phyloP scores from a whole-genome alignment of 2,113 vertebrate genomes.

The Alces alces region DNA sequence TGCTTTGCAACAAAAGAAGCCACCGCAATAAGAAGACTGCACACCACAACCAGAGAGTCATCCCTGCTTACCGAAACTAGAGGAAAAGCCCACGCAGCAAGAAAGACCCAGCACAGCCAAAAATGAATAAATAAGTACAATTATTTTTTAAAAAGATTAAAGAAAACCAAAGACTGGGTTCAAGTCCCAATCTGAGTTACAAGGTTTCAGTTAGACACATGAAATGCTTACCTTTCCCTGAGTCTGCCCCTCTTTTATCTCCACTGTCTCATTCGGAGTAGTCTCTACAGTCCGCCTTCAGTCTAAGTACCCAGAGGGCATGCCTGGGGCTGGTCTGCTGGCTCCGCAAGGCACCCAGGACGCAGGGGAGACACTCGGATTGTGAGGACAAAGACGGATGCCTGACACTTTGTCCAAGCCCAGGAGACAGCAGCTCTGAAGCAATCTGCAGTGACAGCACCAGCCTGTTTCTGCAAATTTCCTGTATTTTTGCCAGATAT shows the following conservation, averaged over 20 bases:
- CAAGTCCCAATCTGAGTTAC: neutral
- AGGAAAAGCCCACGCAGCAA: neutral
- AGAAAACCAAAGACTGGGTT: neutral
- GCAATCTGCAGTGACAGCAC: neutral
- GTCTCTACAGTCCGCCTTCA: neutral
- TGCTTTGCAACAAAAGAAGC: neutral
- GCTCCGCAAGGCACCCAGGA: neutral
- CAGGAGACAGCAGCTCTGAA: neutral
- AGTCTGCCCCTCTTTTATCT: neutral
- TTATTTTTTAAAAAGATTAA: neutral
- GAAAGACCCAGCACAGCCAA: neutral
- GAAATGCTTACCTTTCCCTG: neutral
- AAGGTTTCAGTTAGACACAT: neutral
- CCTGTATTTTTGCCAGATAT: neutral
- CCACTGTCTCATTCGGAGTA: neutral
- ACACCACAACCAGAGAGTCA: neutral
- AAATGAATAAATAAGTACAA: neutral
- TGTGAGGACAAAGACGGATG: slow-evolving; percentile 12
- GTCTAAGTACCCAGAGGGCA: neutral
- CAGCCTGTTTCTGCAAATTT: neutral
- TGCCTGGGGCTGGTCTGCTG: neutral
- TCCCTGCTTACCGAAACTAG: neutral
- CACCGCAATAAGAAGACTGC: neutral
- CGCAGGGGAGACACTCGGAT: neutral
- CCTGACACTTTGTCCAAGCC: neutral